Conservation (phyloP, 2,888 invertebrate genomes). For the Lordiphosa fenestrarum region DNA sequence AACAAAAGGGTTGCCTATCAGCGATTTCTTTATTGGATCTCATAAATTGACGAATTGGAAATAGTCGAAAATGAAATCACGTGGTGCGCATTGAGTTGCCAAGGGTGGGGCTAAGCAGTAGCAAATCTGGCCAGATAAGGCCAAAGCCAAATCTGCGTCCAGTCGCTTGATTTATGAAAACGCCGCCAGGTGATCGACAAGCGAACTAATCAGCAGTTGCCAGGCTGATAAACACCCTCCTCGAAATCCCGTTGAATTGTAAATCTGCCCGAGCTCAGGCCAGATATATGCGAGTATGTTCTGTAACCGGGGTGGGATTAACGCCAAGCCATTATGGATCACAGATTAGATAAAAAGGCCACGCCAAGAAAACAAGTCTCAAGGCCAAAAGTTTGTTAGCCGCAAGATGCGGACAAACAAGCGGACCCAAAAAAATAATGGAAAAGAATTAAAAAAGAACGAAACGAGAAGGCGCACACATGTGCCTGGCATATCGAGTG, state of each 20-base stretch:
- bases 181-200: background rate
- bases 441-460: conserved; percentile 17
- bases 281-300: background rate
- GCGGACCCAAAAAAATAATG: conserved; percentile 17
- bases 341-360: conserved; percentile 31
- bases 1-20: conserved; percentile 18
- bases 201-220: conserved; percentile 49
- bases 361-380: conserved; percentile 18
- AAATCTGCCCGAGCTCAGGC: conserved; percentile 15
- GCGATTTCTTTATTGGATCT: conserved; percentile 25
- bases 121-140: conserved; percentile 45
- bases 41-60: conserved; percentile 37
- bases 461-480: conserved; percentile 11
- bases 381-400: conserved; percentile 54
- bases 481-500: conserved; percentile 28
- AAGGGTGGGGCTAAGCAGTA: conserved; percentile 16
- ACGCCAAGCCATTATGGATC: conserved; percentile 6
- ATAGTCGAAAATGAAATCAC: conserved; percentile 27
- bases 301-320: background rate
- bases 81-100: conserved; percentile 15
- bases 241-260: conserved; percentile 21
- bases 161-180: conserved; percentile 50
- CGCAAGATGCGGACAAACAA: conserved; percentile 41
- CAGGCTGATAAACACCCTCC: conserved; percentile 21
- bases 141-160: conserved; percentile 25